Evolutionary conservation across 2,113 vertebrate species (phyloP).

Genomic region (Lasiurus borealis): DNA sequence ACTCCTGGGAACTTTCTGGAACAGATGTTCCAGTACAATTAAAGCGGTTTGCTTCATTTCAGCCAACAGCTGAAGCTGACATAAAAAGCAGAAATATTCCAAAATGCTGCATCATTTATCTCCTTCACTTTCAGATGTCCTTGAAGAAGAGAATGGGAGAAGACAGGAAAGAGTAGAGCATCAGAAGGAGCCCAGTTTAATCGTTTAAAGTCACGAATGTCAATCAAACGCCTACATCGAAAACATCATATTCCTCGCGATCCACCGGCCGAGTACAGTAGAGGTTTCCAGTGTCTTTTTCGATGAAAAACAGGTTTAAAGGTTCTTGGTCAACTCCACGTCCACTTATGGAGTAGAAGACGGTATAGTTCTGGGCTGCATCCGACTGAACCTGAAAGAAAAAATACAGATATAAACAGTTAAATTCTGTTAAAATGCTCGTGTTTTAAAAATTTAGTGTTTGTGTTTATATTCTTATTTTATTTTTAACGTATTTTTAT

Average conservation of each 20-base stretch:
- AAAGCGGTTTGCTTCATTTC: slow-evolving; percentile 18
- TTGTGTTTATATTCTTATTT: not conserved
- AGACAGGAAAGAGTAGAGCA: slow-evolving; percentile 3
- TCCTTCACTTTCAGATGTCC: not conserved
- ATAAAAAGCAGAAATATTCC: not conserved
- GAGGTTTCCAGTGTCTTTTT: slow-evolving; percentile 87
- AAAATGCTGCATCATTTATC: not conserved
- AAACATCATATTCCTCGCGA: slow-evolving; percentile 89
- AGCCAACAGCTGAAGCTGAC: not conserved
- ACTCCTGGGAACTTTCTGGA: not conserved
- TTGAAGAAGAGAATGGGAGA: not conserved
- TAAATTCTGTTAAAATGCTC: slow-evolving; percentile 16
- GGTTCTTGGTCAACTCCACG: slow-evolving; percentile 88
- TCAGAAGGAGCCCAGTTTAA: not conserved
- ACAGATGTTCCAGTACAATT: not conserved
- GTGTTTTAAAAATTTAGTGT: not conserved
- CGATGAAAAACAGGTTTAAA: slow-evolving; percentile 87
- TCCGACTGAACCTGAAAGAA: slow-evolving; percentile 91
- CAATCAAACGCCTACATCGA: slow-evolving; percentile 86
- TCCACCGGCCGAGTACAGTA: slow-evolving; percentile 87
- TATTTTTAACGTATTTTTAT: too few relatives aligned
- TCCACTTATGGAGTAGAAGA: slow-evolving; percentile 91
- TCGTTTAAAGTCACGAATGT: slow-evolving; percentile 21
- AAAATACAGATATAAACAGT: not conserved
- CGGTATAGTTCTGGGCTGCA: slow-evolving; percentile 73